Conservation (phyloP, 2,888 invertebrate species). For the Coenonympha glycerion region DNA sequence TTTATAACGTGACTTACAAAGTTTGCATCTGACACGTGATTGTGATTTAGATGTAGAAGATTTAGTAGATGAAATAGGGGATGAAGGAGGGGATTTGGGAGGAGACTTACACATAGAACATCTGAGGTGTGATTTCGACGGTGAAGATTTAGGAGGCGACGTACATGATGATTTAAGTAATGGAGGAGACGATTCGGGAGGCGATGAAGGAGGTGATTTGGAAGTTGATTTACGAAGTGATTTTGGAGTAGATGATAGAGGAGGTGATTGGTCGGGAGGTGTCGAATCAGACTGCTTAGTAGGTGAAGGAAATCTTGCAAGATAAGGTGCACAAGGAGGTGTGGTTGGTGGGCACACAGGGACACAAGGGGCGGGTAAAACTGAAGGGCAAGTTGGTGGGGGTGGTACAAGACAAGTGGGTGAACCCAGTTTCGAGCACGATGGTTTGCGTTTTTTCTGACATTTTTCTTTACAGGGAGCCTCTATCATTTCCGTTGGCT, state of each 20-base stretch:
- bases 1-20: too few species aligned
- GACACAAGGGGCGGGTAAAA: conserved; percentile 16
- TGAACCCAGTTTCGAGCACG: conserved; percentile 29
- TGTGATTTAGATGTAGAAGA: too few species aligned
- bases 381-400: conserved; percentile 18
- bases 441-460: conserved; percentile 28
- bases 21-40: too few species aligned
- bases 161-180: too few species aligned
- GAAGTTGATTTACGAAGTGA: conserved; percentile 4
- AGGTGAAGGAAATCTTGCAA: not conserved
- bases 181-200: too few species aligned
- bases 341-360: conserved; percentile 14
- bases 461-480: conserved; percentile 34
- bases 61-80: not conserved
- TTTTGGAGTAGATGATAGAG: not conserved
- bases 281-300: not conserved
- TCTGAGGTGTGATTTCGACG: too few species aligned
- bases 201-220: not conserved
- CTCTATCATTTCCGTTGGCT: conserved; percentile 31
- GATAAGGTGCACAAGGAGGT: conserved; percentile 9
- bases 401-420: conserved; percentile 21
- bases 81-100: too few species aligned
- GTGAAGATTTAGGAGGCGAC: too few species aligned
- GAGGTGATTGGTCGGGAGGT: not conserved
- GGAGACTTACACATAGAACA: too few species aligned